Conservation (phyloP, 1,140 invertebrate genomes). For the Ooceraea biroi region DNA sequence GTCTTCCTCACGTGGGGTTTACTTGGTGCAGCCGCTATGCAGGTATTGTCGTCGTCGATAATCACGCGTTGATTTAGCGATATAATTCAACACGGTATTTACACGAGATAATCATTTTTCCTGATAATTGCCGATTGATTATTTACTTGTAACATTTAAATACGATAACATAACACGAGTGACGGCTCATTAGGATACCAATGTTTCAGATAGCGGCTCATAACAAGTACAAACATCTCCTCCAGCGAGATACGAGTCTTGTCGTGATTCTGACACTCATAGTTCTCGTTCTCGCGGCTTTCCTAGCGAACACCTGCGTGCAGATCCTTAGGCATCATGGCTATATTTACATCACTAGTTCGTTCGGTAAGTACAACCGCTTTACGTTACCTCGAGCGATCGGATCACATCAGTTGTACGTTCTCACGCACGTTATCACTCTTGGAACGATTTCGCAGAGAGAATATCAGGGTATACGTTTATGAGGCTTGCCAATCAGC, state of each 20-base stretch:
- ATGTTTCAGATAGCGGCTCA: conserved; percentile 87
- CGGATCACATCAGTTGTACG: background rate
- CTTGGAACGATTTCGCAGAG: conserved; percentile 87
- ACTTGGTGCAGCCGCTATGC: conserved; percentile 94
- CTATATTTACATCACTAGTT: conserved; percentile 92
- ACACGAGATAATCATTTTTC: conserved; percentile 67
- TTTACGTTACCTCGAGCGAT: background rate
- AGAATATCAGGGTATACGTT: conserved; percentile 91
- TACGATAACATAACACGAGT: background rate
- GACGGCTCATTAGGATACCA: background rate
- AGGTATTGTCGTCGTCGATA: conserved; percentile 83
- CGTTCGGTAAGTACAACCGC: conserved; percentile 90
- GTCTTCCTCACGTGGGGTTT: conserved; percentile 96
- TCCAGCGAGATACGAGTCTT: conserved; percentile 92
- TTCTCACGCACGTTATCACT: background rate
- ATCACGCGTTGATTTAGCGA: conserved; percentile 60
- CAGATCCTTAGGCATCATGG: conserved; percentile 91
- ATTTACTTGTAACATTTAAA: background rate
- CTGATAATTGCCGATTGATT: conserved; percentile 17
- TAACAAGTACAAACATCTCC: conserved; percentile 90
- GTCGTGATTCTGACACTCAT: conserved; percentile 92
- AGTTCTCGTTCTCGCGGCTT: conserved; percentile 91
- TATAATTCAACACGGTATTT: conserved; percentile 67
- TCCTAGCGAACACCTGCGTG: conserved; percentile 93
- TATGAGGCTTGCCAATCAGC: conserved; percentile 87